Base-by-base conservation (phyloP, 2,888 invertebrate species). In the Anthrax anthrax region DNA sequence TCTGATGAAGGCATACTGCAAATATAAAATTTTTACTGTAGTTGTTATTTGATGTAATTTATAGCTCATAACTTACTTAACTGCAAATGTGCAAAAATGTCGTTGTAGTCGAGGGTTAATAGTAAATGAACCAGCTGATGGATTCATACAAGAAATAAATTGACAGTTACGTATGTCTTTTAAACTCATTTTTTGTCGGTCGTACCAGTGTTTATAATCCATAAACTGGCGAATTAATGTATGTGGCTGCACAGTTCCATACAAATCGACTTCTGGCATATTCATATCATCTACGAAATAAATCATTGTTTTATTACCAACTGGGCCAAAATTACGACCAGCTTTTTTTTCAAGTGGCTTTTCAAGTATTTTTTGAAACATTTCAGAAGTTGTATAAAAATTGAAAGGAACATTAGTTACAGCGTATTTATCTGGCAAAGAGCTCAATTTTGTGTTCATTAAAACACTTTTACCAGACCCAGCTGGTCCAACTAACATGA, bases 251-350 rank as follows among this genome's bases (percentile, higher is more conserved):
- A 94, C 94, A 0, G 95, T 95, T 47, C 88, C 90, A 64, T 94
- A 95, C 47, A 77, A 78, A 65, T 95, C 95, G 4, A 94, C 92
- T 71, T 91, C 91, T 0, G 95, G 95, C 92, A 95, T 95, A 64
- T 95, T 95, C 80, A 95, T 79, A 59, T 95, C 95, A 60, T 95
- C 95, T 47, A 95, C 80, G 64, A 95, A 95, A 67, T 92, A 95
- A 45, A 95, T 80, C 75, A 95, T 81, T 18, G 77, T 79, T 66
- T 92, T 91, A 60, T 78, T 87, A n/a, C 92, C 94, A 0, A 90
- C 88, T 1, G 95, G 95, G 0, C 90, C 95, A 61, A 80, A 95
- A 64, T 88, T 92, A 47, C 89, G 77, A 0, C 94, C 95, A 0
- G 94, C 91, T 63, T 95, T 95, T 70, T 94, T 95, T 63, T 95